Percentiles rank a stretch among this genome's conserved stretches.
phyloP scores from a whole-genome alignment of 2,888 invertebrate species.

The Metalampra italica region DNA sequence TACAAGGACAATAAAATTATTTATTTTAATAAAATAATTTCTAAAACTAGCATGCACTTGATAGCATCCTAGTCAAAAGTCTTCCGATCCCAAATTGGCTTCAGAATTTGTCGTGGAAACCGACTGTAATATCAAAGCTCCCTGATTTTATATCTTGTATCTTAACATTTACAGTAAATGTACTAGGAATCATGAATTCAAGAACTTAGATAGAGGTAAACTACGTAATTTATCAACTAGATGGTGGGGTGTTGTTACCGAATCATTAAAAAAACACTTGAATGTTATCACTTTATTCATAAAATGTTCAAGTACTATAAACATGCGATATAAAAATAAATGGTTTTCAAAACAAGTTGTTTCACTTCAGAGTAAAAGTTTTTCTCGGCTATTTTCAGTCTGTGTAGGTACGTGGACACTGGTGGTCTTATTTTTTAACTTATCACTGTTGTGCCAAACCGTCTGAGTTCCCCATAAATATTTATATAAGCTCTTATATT shows the following conservation, averaged over 20 bases:
- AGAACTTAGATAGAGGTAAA: conserved; percentile 10
- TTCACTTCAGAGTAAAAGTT: conserved; percentile 19
- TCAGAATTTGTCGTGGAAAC: conserved; percentile 34
- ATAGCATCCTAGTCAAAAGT: conserved; percentile 34
- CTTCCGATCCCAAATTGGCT: conserved; percentile 62
- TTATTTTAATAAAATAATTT: conserved; percentile 34
- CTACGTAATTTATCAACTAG: conserved; percentile 43
- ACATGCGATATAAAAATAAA: conserved; percentile 54
- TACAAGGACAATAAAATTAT: conserved; percentile 71
- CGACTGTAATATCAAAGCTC: conserved; percentile 25
- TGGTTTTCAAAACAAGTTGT: conserved; percentile 64
- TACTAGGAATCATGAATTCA: conserved; percentile 17
- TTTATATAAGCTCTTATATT: too few species aligned
- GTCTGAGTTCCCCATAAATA: too few species aligned
- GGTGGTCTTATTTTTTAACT: too few species aligned
- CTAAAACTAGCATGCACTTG: conserved; percentile 13
- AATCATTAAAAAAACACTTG: conserved; percentile 52
- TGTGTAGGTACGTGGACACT: too few species aligned
- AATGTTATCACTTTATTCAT: conserved; percentile 71
- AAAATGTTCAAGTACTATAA: conserved; percentile 54
- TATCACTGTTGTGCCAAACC: too few species aligned
- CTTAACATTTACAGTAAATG: conserved; percentile 28
- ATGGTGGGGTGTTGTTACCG: conserved; percentile 45
- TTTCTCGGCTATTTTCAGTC: too few species aligned
- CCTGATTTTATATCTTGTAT: conserved; percentile 29